Percentiles rank a stretch among this genome's conserved stretches.
These are phyloP conservation scores for Gallinago stenura DNA, from an alignment of 2,797 vertebrate species.

Conservation along the genomic window DNA sequence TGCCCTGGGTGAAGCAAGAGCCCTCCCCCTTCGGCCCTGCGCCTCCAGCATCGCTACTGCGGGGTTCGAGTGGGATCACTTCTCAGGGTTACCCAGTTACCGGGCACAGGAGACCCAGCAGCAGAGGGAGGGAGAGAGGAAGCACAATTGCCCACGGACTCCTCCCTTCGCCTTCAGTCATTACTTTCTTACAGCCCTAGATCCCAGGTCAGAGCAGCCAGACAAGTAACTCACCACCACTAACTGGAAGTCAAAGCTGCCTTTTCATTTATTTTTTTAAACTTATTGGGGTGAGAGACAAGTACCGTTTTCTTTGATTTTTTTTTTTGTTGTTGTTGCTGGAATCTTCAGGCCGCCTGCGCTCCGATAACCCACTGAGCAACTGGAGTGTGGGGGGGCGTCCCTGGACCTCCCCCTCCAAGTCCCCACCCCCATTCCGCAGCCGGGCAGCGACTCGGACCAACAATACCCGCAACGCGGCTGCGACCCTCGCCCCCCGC, in stretches of 20 bases:
- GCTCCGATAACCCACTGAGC: background rate
- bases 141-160: background rate
- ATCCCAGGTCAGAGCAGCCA: background rate
- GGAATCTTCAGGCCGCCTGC: background rate
- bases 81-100: rapidly evolving
- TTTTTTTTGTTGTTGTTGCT: rapidly evolving
- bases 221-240: rapidly evolving
- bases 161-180: background rate
- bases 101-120: background rate
- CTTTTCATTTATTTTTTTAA: too few relatives aligned
- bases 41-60: rapidly evolving
- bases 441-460: background rate
- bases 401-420: too few relatives aligned
- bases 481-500: too few relatives aligned
- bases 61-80: rapidly evolving
- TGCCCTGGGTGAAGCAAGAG: rapidly evolving
- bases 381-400: too few relatives aligned
- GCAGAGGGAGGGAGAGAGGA: background rate
- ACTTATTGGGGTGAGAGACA: rapidly evolving
- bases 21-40: background rate
- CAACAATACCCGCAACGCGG: background rate
- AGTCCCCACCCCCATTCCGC: too few relatives aligned
- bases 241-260: background rate
- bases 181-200: rapidly evolving
- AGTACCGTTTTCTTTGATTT: rapidly evolving